Evolutionary conservation across 2,113 vertebrate species (phyloP).

Genomic region (Brevimyrus niger): DNA sequence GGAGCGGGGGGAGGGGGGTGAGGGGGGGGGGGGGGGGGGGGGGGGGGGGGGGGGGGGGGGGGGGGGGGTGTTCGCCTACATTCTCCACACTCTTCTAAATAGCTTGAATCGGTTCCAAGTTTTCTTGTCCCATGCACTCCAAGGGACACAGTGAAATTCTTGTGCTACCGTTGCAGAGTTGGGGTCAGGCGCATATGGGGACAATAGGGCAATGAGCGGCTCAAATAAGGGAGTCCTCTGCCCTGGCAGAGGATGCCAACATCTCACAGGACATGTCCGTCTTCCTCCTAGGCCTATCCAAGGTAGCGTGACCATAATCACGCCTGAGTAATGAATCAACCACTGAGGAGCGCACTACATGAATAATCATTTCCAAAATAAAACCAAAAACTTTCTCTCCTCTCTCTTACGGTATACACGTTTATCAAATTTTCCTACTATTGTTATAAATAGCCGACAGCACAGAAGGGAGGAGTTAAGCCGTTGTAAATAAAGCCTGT

Average conservation of each 20-base stretch:
- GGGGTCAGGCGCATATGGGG: not conserved
- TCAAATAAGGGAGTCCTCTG: not conserved
- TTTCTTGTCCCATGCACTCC: not conserved
- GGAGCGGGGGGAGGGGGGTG: too few relatives aligned
- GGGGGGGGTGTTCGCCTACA: not conserved
- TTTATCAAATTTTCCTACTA: conserved; percentile 10
- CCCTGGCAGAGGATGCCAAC: not conserved
- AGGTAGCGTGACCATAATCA: conserved; percentile 50
- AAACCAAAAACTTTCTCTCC: conserved; percentile 9
- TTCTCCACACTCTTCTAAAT: not conserved
- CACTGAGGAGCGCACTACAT: conserved; percentile 46
- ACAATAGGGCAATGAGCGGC: not conserved
- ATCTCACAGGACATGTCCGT: conserved; percentile 41
- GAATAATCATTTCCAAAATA: conserved; percentile 49
- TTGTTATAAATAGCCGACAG: not conserved
- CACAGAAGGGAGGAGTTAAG: not conserved
- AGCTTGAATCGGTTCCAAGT: not conserved
- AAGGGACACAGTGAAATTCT: not conserved
- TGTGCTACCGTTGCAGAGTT: not conserved
- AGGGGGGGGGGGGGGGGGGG: not conserved
- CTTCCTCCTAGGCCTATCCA: not conserved
- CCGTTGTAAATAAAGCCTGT: not conserved
- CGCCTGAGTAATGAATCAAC: conserved; percentile 53
- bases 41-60: not conserved
- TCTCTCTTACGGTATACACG: not conserved